Conservation (phyloP, 23 tunicate genomes). For the Trididemnum clinides region DNA sequence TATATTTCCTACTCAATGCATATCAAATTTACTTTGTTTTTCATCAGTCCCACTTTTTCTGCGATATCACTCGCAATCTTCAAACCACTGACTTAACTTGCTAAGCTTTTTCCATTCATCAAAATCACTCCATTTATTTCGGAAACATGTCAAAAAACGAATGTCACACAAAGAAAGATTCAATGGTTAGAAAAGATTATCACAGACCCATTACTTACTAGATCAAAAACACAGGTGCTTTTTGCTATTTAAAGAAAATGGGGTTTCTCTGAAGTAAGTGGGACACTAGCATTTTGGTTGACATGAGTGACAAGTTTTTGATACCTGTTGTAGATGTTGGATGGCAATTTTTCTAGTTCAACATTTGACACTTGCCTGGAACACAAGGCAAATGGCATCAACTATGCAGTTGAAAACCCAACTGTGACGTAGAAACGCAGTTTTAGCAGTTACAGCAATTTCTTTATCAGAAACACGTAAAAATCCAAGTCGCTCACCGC, state of each 20-base stretch:
- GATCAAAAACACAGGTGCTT: background rate
- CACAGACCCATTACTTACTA: background rate
- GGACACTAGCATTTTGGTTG: background rate
- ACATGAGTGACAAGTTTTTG: background rate
- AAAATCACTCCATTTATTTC: background rate
- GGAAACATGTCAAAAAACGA: background rate
- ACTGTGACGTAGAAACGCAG: background rate
- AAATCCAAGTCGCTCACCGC: background rate
- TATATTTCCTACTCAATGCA: no score
- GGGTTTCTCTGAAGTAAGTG: background rate
- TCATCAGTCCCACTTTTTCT: no score
- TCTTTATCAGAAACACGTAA: background rate
- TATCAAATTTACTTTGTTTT: no score
- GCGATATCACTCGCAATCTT: background rate
- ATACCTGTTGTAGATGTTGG: background rate
- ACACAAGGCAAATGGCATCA: no score
- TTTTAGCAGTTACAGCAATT: conserved; percentile 7
- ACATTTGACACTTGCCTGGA: background rate
- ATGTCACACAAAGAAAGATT: background rate
- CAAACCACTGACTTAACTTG: background rate
- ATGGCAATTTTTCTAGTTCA: background rate
- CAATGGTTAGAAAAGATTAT: background rate
- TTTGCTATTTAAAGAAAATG: background rate
- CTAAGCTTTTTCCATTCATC: background rate
- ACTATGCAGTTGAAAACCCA: background rate